Evolutionary conservation across 2,888 invertebrate species (phyloP).

Genomic region (Hypomecis atomaria): DNA sequence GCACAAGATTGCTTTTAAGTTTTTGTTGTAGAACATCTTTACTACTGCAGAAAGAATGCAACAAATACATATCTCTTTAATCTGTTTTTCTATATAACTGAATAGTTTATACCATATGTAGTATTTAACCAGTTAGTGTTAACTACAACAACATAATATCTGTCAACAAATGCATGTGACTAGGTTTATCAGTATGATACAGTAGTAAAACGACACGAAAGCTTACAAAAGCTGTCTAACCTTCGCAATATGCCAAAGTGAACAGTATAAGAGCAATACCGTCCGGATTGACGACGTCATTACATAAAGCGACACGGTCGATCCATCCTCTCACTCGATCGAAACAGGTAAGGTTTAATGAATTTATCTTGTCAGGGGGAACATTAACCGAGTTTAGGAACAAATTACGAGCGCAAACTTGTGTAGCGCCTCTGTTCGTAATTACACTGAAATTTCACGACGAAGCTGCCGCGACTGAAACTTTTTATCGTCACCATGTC

Average conservation of each 20-base stretch:
- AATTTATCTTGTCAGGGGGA: conserved; percentile 81
- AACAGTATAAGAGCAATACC: conserved; percentile 50
- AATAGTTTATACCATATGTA: background rate
- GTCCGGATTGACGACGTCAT: conserved; percentile 59
- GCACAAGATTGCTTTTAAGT: too few relatives aligned
- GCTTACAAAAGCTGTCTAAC: conserved; percentile 2
- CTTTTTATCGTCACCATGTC: conserved; percentile 70
- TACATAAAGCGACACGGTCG: conserved; percentile 50
- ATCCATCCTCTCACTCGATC: conserved; percentile 59
- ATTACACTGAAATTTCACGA: conserved; percentile 68
- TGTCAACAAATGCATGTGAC: background rate
- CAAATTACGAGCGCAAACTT: conserved; percentile 79
- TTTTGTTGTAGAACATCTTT: too few relatives aligned
- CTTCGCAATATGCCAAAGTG: conserved; percentile 19
- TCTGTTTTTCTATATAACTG: too few relatives aligned
- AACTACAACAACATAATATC: too few relatives aligned
- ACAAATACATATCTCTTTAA: too few relatives aligned
- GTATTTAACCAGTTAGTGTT: background rate
- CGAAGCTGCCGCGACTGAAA: conserved; percentile 56
- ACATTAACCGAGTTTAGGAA: conserved; percentile 79
- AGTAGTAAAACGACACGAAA: background rate
- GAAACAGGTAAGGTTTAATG: conserved; percentile 73
- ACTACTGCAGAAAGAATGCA: too few relatives aligned
- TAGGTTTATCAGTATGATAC: background rate
- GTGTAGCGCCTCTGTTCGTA: conserved; percentile 72